Base-by-base conservation (phyloP, 2,888 invertebrate genomes). In the Sussaba pulchella region DNA sequence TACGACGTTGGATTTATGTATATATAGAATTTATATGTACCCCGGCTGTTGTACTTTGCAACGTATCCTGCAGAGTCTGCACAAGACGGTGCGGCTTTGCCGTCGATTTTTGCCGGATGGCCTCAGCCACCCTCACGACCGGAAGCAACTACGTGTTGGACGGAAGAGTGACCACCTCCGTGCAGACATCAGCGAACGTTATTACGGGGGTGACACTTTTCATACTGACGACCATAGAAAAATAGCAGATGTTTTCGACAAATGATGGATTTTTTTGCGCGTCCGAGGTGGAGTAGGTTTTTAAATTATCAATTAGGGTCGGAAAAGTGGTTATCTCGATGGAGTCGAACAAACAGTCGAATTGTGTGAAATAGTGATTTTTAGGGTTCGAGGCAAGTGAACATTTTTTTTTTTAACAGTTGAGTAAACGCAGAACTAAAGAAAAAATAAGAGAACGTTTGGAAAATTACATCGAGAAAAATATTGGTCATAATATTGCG, bases 121-220 rank as follows among this genome's bases (percentile, higher is more conserved):
- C 26, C 19, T 39, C 39, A n/a, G 39, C 43, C 61, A 47, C 70
- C 64, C 57, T 52, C 70, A 77, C 71, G 39, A 61, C 67, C 72
- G 78, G 78, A 78, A 78, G 78, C 61, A 52, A 45, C 72, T 73
- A 78, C 78, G 78, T 78, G 78, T 61, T 43, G 67, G 50, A 59
- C 71, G 71, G 71, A 66, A 63, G 64, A 78, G 47, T 47, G 67
- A 54, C 39, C 47, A 39, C 41, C 47, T 47, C 24, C 10, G 19
- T 14, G 39, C 43, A 14, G 61, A 26, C 54, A 54, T 31, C 69
- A 24, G n/a, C 57, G 26, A 43, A 41, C 54, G 43, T 43, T 26
- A 57, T 70, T 57, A 31, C 54, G 12, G 17, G 8, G 10, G 36
- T 36, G 43, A 43, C 26, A 70, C 17, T 70, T 41, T 8, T 26